A percentile compares a stretch with the other conserved stretches of the same genome.
Evolutionary conservation across 1,140 invertebrate genomes (phyloP).

Genomic region (Panagrolaimus sp.): DNA sequence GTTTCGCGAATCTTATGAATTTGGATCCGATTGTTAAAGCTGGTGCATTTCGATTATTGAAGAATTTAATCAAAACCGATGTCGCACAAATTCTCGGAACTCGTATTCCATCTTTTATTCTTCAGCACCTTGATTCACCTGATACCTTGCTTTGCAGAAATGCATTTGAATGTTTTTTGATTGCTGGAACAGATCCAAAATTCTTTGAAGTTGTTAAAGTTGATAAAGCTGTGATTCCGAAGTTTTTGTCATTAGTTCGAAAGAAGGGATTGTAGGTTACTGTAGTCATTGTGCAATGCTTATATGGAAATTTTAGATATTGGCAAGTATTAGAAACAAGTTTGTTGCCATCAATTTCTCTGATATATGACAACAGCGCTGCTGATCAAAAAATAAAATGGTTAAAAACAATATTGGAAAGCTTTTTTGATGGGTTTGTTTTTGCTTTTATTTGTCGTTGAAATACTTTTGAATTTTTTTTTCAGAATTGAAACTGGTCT

Average conservation of each 20-base stretch:
- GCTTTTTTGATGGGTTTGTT: constrained; percentile 25
- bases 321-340: constrained; percentile 27
- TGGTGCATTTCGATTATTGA: constrained; percentile 22
- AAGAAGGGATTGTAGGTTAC: constrained; percentile 32
- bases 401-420: constrained; percentile 15
- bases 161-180: constrained; percentile 35
- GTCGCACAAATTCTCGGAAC: constrained; percentile 1
- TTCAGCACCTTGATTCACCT: constrained; percentile 26
- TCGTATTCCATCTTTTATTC: constrained; percentile 25
- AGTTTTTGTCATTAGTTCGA: constrained; percentile 29
- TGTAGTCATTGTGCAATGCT: not conserved
- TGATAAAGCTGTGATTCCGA: constrained; percentile 35
- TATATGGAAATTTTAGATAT: constrained; percentile 24
- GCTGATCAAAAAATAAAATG: constrained; percentile 15
- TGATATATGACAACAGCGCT: constrained; percentile 18
- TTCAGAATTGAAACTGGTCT: not conserved
- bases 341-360: constrained; percentile 18
- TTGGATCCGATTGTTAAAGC: constrained; percentile 27
- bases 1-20: constrained; percentile 24
- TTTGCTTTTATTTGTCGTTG: not conserved
- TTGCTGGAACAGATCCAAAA: constrained; percentile 21
- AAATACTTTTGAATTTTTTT: no score
- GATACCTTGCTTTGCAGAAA: constrained; percentile 23
- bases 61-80: constrained; percentile 9
- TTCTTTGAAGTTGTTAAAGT: constrained; percentile 28